Evolutionary conservation across 92 coral and sea anemone species (phyloP).

Genomic region (Porites rus): DNA sequence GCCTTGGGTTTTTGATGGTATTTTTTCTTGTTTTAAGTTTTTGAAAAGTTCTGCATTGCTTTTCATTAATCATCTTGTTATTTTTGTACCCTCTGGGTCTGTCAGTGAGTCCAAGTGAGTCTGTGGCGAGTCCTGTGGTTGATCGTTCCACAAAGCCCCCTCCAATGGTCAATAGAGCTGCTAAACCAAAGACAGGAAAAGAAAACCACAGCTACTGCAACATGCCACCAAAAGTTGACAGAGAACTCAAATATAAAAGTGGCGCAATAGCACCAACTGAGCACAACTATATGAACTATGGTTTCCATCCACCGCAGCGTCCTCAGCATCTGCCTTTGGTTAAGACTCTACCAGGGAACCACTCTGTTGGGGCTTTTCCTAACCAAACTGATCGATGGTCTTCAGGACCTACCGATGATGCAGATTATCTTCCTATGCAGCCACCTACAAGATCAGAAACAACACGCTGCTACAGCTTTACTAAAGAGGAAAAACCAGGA

Average conservation of each 20-base stretch:
- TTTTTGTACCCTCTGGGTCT: not conserved
- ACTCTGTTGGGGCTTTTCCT: slow-evolving; percentile 15
- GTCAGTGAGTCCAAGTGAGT: not conserved
- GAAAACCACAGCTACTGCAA: slow-evolving; percentile 71
- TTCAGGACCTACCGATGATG: slow-evolving; percentile 11
- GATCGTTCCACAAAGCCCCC: slow-evolving; percentile 80
- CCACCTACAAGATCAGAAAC: slow-evolving; percentile 76
- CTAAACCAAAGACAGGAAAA: slow-evolving; percentile 60
- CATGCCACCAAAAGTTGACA: slow-evolving; percentile 80
- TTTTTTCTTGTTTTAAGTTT: too few species aligned
- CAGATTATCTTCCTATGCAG: slow-evolving; percentile 75
- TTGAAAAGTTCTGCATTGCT: not conserved
- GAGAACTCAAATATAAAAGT: slow-evolving; percentile 52
- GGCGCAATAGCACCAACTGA: slow-evolving; percentile 19
- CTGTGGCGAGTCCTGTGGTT: slow-evolving; percentile 46
- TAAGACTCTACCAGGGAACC: not conserved
- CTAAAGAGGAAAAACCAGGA: slow-evolving; percentile 35
- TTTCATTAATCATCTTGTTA: not conserved
- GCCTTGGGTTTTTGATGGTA: too few species aligned
- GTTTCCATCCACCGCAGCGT: not conserved
- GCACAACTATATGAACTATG: slow-evolving; percentile 29
- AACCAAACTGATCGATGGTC: slow-evolving; percentile 7
- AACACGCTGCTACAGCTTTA: slow-evolving; percentile 83
- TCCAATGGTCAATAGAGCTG: slow-evolving; percentile 70
- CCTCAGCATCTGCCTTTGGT: slow-evolving; percentile 38